Base-by-base conservation (phyloP, 2,797 vertebrate species). In the Halcyon chelicuti region DNA sequence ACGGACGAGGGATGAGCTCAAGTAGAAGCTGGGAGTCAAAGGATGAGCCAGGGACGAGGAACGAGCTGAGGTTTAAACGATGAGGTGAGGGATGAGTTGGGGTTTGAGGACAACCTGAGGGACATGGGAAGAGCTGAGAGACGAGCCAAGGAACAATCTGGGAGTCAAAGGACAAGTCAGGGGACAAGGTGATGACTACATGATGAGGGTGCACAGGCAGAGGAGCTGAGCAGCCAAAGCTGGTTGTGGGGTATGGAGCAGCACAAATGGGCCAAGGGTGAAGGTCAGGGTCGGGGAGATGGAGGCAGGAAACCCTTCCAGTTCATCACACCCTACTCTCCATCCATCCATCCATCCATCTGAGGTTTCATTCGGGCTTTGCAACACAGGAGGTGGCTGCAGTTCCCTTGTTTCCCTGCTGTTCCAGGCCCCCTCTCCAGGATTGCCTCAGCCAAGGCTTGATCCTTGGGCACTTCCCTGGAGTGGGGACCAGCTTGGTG, bases 271-370 rank as follows among this genome's bases (percentile, higher is more conserved):
- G 4, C 16, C 0, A 0, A 25, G 68, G 29, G 6, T 12, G 46
- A 52, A 57, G 65, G 8, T 21, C 26, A 1, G 11, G 9, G 21
- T 72, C 7, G 0, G 2, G 39, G 39, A 42, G 42, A 5, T 26
- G 19, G 28, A 57, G 29, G 22, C 39, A 12, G 51, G 23, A 80
- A 18, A 33, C 5, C 6, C 7, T 33, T 37, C 37, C 9, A 17
- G 0, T 33, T 52, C 33, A 0, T 52, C 14, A 21, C 5, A 2
- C 17, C 20, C 20, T 65, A 20, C 47, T 60, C 17, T 7, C 15
- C 42, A 2, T 26, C 52, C 4, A 0, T 37, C 73, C 26, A 0
- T 37, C 73, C 26, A 0, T 42, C 63, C 51, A 11, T 20, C 12
- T 7, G 44, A 33, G 39, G 29, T 52, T 75, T 70, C 62, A 1